A percentile compares a stretch with the other conserved stretches of the same genome.
Evolutionary conservation across 2,113 vertebrate genomes (phyloP).

Genomic region (Scolopax mira): DNA sequence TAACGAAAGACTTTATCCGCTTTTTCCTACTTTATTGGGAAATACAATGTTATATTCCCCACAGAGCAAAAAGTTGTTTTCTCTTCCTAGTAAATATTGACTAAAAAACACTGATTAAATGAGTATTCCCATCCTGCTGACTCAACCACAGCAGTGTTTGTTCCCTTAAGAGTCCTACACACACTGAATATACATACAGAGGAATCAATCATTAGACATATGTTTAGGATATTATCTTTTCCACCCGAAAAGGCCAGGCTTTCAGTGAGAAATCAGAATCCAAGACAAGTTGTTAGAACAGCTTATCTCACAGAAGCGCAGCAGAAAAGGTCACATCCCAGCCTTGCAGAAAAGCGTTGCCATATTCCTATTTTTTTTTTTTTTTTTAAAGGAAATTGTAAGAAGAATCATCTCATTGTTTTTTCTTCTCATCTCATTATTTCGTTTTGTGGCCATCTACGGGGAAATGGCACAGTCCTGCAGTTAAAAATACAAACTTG

Average conservation of each 20-base stretch:
- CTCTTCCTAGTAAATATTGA: slow-evolving; percentile 39
- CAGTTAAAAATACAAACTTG: background rate
- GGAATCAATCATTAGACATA: slow-evolving; percentile 31
- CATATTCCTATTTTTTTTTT: background rate
- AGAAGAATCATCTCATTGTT: background rate
- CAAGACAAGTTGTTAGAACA: background rate
- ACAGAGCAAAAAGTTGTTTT: background rate
- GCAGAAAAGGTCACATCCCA: background rate
- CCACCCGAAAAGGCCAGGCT: background rate
- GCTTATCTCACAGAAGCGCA: background rate
- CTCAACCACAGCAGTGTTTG: background rate
- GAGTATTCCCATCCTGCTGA: slow-evolving; percentile 7
- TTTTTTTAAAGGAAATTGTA: background rate
- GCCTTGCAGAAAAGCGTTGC: background rate
- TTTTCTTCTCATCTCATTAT: background rate
- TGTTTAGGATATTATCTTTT: slow-evolving; percentile 45
- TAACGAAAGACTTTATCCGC: background rate
- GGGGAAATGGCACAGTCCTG: background rate
- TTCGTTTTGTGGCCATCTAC: background rate
- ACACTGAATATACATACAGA: background rate
- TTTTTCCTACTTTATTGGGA: background rate
- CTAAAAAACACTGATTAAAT: background rate
- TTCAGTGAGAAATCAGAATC: background rate
- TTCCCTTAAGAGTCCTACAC: background rate
- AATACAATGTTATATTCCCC: background rate